Evolutionary conservation across 2,113 vertebrate genomes (phyloP).

Genomic region (Butorides virescens): DNA sequence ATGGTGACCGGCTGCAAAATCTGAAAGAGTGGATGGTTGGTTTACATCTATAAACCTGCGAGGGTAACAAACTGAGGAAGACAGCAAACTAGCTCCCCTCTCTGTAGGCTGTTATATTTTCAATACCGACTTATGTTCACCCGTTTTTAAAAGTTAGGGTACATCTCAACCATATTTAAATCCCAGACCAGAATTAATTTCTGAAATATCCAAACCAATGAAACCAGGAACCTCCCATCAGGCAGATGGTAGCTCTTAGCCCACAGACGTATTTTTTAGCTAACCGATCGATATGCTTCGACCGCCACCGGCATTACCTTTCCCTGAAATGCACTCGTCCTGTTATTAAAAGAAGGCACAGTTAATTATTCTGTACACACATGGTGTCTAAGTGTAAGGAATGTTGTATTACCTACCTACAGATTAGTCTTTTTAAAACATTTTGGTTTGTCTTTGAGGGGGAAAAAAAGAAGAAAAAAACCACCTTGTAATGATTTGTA

Average conservation of each 20-base stretch:
- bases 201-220: background rate
- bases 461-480: too few relatives aligned
- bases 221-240: background rate
- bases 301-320: background rate
- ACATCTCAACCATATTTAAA: background rate
- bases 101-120: background rate
- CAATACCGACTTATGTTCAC: background rate
- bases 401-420: background rate
- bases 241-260: background rate
- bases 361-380: background rate
- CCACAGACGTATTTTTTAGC: background rate
- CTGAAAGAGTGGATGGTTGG: background rate
- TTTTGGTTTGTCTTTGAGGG: background rate
- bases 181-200: background rate
- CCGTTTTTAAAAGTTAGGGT: background rate
- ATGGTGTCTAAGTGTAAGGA: background rate
- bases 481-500: background rate
- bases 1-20: background rate
- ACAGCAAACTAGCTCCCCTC: too few relatives aligned
- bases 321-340: too few relatives aligned
- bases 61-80: background rate
- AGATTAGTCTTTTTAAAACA: background rate
- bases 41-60: background rate
- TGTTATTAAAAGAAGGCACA: background rate
- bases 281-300: rapidly evolving